Evolutionary conservation across 2,888 invertebrate species (phyloP).

Genomic region (Drosophila mulleri): DNA sequence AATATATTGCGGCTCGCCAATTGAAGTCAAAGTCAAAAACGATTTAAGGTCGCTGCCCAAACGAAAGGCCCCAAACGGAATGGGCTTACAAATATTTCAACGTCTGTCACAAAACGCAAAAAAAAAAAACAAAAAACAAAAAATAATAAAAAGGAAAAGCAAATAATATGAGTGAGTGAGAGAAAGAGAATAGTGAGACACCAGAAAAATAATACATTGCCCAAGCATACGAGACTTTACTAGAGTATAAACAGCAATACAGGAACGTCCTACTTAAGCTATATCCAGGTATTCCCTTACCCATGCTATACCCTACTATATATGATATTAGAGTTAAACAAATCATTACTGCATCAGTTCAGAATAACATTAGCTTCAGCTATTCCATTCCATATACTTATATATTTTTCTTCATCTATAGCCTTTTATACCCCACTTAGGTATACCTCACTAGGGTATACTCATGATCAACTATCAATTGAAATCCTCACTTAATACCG

Average conservation of each 20-base stretch:
- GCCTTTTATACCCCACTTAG: background rate
- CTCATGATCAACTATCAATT: too few relatives aligned
- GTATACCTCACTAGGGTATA: too few relatives aligned
- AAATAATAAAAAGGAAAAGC: constrained; percentile 27
- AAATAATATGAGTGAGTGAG: background rate
- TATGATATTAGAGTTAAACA: too few relatives aligned
- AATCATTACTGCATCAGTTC: background rate
- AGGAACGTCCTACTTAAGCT: too few relatives aligned
- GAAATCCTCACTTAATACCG: background rate
- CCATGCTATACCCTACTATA: background rate
- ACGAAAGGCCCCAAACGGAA: constrained; percentile 25
- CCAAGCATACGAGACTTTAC: background rate
- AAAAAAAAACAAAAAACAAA: background rate
- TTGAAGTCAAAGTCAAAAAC: constrained; percentile 76
- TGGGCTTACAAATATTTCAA: constrained; percentile 38
- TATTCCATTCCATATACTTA: too few relatives aligned
- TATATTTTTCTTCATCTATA: background rate
- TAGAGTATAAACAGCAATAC: too few relatives aligned
- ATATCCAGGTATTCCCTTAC: too few relatives aligned
- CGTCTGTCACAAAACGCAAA: constrained; percentile 51
- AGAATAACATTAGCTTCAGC: background rate
- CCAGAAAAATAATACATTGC: constrained; percentile 26
- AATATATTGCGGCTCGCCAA: constrained; percentile 37
- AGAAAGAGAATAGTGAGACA: constrained; percentile 2
- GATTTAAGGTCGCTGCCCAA: constrained; percentile 69